A percentile compares a stretch with the other conserved stretches of the same genome.
Evolutionary conservation across 2,113 vertebrate species (phyloP).

Genomic region (Phalacrocorax aristotelis): DNA sequence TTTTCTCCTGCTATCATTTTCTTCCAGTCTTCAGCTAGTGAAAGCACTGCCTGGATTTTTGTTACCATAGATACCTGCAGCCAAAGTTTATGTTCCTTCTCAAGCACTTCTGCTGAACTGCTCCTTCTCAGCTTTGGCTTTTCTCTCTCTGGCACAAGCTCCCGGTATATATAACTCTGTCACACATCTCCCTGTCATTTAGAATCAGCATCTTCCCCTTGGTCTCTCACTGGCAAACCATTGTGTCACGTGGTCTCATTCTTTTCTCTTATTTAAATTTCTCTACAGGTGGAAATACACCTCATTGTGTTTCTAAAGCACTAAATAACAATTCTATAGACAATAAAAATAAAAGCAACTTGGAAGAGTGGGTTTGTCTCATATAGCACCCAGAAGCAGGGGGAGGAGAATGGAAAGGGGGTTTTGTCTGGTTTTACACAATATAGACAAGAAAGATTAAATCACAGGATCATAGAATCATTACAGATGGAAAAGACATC

Average conservation of each 20-base stretch:
- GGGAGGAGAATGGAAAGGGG: fast-evolving
- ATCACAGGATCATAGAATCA: no score
- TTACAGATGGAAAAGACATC: no score
- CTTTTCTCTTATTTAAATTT: background rate
- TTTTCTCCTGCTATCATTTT: background rate
- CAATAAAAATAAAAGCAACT: background rate
- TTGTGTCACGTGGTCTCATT: background rate
- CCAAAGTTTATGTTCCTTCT: background rate
- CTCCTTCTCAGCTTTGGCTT: background rate
- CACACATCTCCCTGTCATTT: background rate
- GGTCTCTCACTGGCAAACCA: background rate
- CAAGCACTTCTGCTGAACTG: background rate
- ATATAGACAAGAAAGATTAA: background rate
- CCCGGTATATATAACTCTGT: background rate
- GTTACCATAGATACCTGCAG: background rate
- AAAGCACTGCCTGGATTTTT: background rate
- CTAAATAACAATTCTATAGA: background rate
- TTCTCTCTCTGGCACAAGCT: background rate
- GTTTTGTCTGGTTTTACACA: background rate
- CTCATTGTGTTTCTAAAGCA: background rate
- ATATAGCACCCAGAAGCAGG: background rate
- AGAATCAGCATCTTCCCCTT: background rate
- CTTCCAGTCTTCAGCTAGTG: background rate
- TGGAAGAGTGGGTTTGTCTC: background rate
- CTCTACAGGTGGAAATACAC: background rate